Evolutionary conservation across 2,888 invertebrate genomes (phyloP).

Genomic region (Hemaris fuciformis): DNA sequence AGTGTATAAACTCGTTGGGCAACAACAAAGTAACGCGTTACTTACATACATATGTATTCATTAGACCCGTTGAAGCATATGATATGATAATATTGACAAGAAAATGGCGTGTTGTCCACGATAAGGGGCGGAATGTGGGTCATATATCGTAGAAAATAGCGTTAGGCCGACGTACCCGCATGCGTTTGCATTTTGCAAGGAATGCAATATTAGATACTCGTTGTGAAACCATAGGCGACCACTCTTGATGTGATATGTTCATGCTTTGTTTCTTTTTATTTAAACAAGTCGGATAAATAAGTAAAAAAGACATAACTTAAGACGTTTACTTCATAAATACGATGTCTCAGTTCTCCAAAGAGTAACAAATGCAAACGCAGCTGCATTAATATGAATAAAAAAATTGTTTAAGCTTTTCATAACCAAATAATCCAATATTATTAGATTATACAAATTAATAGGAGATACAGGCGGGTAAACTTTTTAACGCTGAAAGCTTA

Average conservation of each 20-base stretch:
- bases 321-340: background rate
- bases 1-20: background rate
- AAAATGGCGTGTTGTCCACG: conserved; percentile 47
- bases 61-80: conserved; percentile 18
- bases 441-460: too few relatives aligned
- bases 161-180: conserved; percentile 36
- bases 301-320: background rate
- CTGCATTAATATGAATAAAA: too few relatives aligned
- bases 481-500: too few relatives aligned
- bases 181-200: conserved; percentile 32
- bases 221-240: conserved; percentile 36
- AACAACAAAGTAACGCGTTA: too few relatives aligned
- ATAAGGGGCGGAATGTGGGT: conserved; percentile 62
- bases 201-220: conserved; percentile 51
- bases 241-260: background rate
- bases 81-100: conserved; percentile 39
- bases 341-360: too few relatives aligned
- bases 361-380: too few relatives aligned
- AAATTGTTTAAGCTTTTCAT: too few relatives aligned
- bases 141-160: conserved; percentile 56
- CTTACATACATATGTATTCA: background rate
- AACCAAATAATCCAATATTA: too few relatives aligned
- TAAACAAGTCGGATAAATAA: background rate
- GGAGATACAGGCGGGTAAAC: too few relatives aligned
- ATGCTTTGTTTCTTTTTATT: background rate